phyloP scores from a whole-genome alignment of 2,113 vertebrate genomes.

The Galemys pyrenaicus region DNA sequence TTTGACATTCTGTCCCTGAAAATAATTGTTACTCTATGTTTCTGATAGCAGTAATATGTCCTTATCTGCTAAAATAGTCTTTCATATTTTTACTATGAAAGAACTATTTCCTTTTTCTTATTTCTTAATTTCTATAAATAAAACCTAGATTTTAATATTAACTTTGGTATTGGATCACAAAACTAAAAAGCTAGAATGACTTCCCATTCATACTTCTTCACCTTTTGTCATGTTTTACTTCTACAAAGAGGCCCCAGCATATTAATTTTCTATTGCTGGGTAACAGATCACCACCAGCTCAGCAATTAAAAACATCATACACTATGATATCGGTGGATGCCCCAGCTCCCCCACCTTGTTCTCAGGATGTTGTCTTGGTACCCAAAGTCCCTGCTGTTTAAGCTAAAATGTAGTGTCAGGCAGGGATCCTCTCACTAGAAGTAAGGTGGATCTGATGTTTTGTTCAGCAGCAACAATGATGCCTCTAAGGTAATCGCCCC shows the following conservation, averaged over 20 bases:
- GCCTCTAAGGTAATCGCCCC: no score
- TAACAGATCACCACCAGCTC: neutral
- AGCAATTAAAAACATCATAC: neutral
- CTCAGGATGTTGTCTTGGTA: no score
- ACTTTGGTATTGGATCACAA: neutral
- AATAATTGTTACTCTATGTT: neutral
- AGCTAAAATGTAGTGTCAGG: no score
- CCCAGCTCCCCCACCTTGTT: no score
- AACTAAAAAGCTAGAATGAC: neutral
- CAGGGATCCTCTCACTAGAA: no score
- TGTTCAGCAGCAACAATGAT: no score
- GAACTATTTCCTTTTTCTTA: neutral
- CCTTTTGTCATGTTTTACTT: neutral
- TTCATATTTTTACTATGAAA: neutral
- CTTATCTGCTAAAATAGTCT: neutral
- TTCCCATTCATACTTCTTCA: neutral
- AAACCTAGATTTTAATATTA: neutral
- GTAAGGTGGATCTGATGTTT: no score
- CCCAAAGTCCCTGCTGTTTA: no score
- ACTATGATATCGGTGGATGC: no score
- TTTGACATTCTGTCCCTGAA: neutral
- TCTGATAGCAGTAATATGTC: neutral
- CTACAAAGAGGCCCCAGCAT: neutral
- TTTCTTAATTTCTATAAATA: neutral
- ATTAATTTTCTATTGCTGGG: neutral